These are phyloP conservation scores for Drosophila pandora DNA, from an alignment of 1,140 invertebrate genomes.

Conservation along the genomic window DNA sequence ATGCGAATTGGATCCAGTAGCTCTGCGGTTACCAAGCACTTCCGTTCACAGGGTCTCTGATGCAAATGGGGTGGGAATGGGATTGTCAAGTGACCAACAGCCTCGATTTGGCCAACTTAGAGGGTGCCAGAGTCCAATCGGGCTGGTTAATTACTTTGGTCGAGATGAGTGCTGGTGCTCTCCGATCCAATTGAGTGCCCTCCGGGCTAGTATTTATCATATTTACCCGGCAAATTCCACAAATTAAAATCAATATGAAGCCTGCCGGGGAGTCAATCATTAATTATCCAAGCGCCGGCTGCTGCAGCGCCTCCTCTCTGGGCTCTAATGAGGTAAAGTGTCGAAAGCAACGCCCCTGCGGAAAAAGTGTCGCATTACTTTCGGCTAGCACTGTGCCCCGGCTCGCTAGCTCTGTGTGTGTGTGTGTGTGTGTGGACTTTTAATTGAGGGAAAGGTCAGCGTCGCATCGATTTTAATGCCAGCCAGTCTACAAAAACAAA, in stretches of 20 bases:
- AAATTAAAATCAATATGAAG: constrained; percentile 66
- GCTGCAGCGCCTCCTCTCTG: constrained; percentile 2
- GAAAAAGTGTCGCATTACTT: constrained; percentile 51
- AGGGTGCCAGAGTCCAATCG: constrained; percentile 45
- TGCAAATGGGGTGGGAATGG: background rate
- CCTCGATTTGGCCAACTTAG: constrained; percentile 29
- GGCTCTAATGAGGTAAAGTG: constrained; percentile 60
- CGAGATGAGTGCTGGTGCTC: constrained; percentile 52
- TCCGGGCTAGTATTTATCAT: constrained; percentile 57
- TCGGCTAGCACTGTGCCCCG: constrained; percentile 43
- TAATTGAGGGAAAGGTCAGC: constrained; percentile 79
- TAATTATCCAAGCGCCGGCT: constrained; percentile 59
- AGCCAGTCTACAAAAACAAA: constrained; percentile 32
- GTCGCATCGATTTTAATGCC: constrained; percentile 69
- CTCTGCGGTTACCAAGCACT: constrained; percentile 61
- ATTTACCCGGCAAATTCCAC: constrained; percentile 64
- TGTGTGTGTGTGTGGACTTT: constrained; percentile 21
- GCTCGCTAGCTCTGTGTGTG: background rate
- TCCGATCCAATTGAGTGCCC: constrained; percentile 5
- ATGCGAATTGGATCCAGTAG: constrained; percentile 13
- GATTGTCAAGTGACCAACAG: constrained; percentile 62
- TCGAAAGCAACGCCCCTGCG: constrained; percentile 44
- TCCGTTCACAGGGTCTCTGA: constrained; percentile 20
- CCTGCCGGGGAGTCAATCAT: constrained; percentile 42
- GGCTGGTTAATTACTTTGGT: constrained; percentile 73